Evolutionary conservation across 2,113 vertebrate species (phyloP), one percentile per base, ranked within the genome.

Genomic region (Heloderma charlesbogerti): DNA sequence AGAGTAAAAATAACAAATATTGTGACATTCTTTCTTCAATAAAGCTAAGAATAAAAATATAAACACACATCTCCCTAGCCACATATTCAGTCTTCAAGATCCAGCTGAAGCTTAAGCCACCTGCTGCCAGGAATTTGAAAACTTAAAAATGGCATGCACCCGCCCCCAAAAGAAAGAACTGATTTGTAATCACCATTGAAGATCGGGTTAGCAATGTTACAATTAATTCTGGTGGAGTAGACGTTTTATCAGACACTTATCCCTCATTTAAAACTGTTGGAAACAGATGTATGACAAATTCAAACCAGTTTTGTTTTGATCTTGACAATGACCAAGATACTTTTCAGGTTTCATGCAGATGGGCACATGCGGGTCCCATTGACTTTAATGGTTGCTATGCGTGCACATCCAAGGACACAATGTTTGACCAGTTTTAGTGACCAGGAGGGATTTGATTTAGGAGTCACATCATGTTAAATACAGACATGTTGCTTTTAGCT

Each of bases 321-420:
- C 48, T 72, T 37, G 43, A 3, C 75, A 92, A 87, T n/a, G 85
- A 43, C 85, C 3, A 88, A 93, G 94, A 91, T 88, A 71, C 86
- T 94, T 95, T 82, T 22, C 89, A 93, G 95, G 91, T 63, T 77
- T 69, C 72, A 92, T 88, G 63, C 93, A 91, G 91, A 89, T 84
- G 91, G 72, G 71, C 74, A 91, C 92, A 93, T 94, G 90, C 94
- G 94, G 91, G 92, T 95, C 93, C 95, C 96, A 95, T 94, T 96
- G 95, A 96, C 93, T 97, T 96, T 90, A 95, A 81, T 83, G 92
- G 93, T 94, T 95, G 51, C 90, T 95, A 85, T 94, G n/a, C 16
- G 0, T 90, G 87, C 95, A 86, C 91, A 94, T 92, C 93, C 90
- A 84, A 77, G 87, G 43, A 91, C 89, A 88, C 48, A 86, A 93